Percentiles rank a stretch among this genome's conserved stretches.
Evolutionary conservation across 2,797 vertebrate species (phyloP).

Genomic region (Hyperoplus immaculatus): DNA sequence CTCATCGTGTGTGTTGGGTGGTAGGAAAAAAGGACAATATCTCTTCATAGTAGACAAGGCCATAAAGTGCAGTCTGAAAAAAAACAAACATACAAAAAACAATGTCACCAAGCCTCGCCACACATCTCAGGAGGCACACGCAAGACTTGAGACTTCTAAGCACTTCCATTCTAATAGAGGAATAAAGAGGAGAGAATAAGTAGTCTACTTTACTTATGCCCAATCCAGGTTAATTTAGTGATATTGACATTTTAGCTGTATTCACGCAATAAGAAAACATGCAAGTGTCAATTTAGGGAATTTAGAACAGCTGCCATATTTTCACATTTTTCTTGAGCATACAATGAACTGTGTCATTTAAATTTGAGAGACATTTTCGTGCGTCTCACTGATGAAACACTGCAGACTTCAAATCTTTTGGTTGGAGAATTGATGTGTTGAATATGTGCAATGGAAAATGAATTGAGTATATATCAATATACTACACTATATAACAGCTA

Average conservation of each 20-base stretch:
- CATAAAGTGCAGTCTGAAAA: slow-evolving; percentile 57
- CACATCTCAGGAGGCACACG: slow-evolving; percentile 65
- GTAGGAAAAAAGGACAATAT: slow-evolving; percentile 73
- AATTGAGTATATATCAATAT: neutral
- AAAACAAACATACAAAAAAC: slow-evolving; percentile 11
- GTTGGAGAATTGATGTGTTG: neutral
- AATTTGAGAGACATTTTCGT: neutral
- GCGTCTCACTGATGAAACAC: neutral
- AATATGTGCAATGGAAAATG: too few species aligned
- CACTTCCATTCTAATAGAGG: slow-evolving; percentile 59
- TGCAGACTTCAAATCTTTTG: neutral
- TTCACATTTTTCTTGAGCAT: neutral
- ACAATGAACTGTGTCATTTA: neutral
- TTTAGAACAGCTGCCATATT: neutral
- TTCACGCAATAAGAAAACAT: neutral
- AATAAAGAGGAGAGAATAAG: slow-evolving; percentile 62
- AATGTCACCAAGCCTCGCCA: slow-evolving; percentile 21
- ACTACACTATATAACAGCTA: neutral
- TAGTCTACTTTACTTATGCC: neutral
- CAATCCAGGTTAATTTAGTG: slow-evolving; percentile 1
- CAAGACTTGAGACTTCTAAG: slow-evolving; percentile 50
- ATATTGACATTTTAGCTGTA: neutral
- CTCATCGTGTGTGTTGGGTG: slow-evolving; percentile 81
- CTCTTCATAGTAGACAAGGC: slow-evolving; percentile 61
- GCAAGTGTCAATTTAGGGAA: neutral